Percentiles rank a stretch among this genome's conserved stretches.
Evolutionary conservation across 2,113 vertebrate species (phyloP).

Genomic region (Proteles cristata): DNA sequence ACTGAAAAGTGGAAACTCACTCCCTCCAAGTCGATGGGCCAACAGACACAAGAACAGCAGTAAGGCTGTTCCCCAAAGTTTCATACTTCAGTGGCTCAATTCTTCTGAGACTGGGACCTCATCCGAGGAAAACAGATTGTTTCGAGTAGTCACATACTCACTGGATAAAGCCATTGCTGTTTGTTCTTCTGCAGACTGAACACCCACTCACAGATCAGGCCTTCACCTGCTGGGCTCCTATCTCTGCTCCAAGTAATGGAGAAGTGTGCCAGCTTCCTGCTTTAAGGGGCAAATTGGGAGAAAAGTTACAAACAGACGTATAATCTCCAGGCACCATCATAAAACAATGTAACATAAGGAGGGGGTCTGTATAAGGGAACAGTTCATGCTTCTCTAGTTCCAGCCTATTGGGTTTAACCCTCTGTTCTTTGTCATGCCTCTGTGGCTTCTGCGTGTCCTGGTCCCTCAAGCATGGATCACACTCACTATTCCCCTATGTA

Average conservation of each 20-base stretch:
- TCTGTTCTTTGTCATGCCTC: background rate
- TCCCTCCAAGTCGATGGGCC: background rate
- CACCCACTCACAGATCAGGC: background rate
- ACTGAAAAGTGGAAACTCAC: background rate
- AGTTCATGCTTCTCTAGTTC: background rate
- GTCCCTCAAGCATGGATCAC: too few relatives aligned
- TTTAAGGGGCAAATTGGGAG: background rate
- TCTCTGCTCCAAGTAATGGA: background rate
- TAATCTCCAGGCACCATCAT: background rate
- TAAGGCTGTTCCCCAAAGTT: background rate
- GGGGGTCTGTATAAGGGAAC: too few relatives aligned
- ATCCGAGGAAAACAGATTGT: conserved; percentile 30
- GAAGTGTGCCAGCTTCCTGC: background rate
- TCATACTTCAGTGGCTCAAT: background rate
- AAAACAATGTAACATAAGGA: background rate
- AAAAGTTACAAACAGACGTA: background rate
- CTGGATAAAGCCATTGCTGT: background rate
- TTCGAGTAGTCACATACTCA: background rate
- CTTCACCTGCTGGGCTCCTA: background rate
- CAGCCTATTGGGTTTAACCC: background rate
- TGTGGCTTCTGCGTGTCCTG: rapidly evolving
- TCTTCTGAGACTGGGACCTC: background rate
- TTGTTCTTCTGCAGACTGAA: background rate
- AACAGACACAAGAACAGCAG: background rate
- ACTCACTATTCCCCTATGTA: rapidly evolving